A percentile compares a stretch with the other conserved stretches of the same genome.
These are phyloP conservation scores for Larimichthys polyactis DNA, from an alignment of 2,113 vertebrate species.

Conservation along the genomic window DNA sequence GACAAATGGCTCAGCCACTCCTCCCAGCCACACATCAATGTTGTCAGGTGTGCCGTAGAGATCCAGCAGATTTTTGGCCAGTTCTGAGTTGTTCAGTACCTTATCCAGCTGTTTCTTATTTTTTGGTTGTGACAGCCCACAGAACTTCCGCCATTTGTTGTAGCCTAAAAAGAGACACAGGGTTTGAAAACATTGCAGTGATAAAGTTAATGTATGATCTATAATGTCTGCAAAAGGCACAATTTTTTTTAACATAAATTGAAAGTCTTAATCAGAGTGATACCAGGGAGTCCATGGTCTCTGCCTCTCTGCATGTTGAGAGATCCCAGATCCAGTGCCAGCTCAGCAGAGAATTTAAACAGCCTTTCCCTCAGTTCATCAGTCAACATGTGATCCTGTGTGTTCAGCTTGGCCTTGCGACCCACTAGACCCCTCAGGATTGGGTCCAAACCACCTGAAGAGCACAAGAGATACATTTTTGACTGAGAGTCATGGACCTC, in stretches of 20 bases:
- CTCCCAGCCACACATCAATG: constrained; percentile 83
- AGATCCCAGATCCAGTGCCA: constrained; percentile 83
- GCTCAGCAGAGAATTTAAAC: constrained; percentile 72
- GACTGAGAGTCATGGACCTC: background rate
- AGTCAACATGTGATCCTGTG: constrained; percentile 83
- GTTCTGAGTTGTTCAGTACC: constrained; percentile 67
- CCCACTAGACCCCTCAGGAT: constrained; percentile 85
- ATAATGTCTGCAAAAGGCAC: no score
- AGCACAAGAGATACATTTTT: background rate
- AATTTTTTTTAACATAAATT: background rate
- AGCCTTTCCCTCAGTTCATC: constrained; percentile 86
- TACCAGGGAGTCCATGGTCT: constrained; percentile 89
- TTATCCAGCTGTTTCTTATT: constrained; percentile 30
- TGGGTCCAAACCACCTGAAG: constrained; percentile 87
- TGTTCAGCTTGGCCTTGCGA: constrained; percentile 85
- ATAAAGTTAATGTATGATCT: background rate
- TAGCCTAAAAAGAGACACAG: constrained; percentile 68
- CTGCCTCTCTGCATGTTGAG: constrained; percentile 89
- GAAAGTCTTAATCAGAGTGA: background rate
- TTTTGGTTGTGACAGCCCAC: constrained; percentile 70
- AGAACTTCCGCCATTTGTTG: constrained; percentile 79
- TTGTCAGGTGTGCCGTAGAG: constrained; percentile 79
- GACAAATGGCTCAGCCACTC: constrained; percentile 79
- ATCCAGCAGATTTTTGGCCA: constrained; percentile 65
- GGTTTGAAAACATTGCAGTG: background rate